Evolutionary conservation across 2,888 invertebrate genomes (phyloP), one percentile per base, ranked within the genome.

Genomic region (Epirrhoe alternata): DNA sequence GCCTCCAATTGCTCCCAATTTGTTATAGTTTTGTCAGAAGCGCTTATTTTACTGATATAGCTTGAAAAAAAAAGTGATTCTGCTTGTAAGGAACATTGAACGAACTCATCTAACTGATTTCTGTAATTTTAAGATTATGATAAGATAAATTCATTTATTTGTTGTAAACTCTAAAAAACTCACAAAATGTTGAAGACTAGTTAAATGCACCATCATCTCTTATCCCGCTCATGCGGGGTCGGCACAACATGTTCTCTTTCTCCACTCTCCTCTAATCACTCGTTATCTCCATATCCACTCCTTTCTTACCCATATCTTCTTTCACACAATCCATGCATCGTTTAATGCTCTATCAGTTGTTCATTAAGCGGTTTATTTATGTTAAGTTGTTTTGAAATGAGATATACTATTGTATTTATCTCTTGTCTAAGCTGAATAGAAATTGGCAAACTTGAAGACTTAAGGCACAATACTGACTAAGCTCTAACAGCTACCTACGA

Each of bases 391-490:
- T 16, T 14, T 47, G 1, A 12, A 24, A 24, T 3, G 2, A 8
- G 35, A 35, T 1, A 35, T 6, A 35, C 35, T 35, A 12, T 14
- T 16, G 16, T 47, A 47, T 12, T 47, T 47, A 47, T 14, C 16
- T 12, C 5, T 58, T 58, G 24, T 24, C 24, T 24, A 24, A 24
- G 24, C 50, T 24, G 17, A 35, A 7, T 24, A 17, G 5, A 50
- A 50, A 50, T 38, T 38, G 35, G 35, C 7, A 52, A 47, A 16
- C 47, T 47, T 14, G 14, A 14, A 45, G 45, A 14, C 45, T 5
- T 14, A 61, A 52, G 10, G 54, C 59, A 70, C 73, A 75, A 61
- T 45, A 61, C 14, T 10, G 45, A 55, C 35, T 12, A 6, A 42
- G 7, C 31, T 52, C 10, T 31, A 53, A 47, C 16, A 53, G 12